Evolutionary conservation across 2,888 invertebrate species (phyloP), one percentile per base, ranked within the genome.

Genomic region (Cerastoderma edule): DNA sequence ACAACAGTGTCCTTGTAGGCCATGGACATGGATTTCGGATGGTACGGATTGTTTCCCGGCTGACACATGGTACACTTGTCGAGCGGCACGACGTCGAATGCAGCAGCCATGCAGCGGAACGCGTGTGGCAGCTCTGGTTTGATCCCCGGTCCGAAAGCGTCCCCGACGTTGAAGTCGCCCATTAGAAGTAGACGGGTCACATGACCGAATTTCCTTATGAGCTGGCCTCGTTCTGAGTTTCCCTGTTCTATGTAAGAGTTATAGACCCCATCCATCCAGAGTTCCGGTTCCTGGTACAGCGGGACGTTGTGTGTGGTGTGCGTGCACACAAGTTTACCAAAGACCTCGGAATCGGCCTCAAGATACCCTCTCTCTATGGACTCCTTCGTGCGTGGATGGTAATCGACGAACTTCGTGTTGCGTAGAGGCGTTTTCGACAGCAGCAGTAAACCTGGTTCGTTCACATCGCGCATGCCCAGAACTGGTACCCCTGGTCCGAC

Each of bases 271-370:
- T 8, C 28, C 24, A 32, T 8, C 6, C 16, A 27, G 19, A 73
- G 50, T 1, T 73, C 67, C 28, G 68, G 35, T 53, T 78, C 77
- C 13, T 30, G 30, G 33, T 78, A 78, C 13, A 54, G 10, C 27
- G 60, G 56, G 8, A 27, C 1, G 19, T 54, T 48, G 24, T 57
- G 30, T 5, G 77, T 70, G 8, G 13, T 53, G 44, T 78, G 77
- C 0, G 77, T 78, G 54, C 77, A 78, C 22, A 73, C 77, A 32
- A 78, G 54, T 63, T 73, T 78, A 19, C 77, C 77, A 24, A 78
- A 30, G 16, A 60, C 73, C 6, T 46, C 32, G 0, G 68, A 48
- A n/a, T 73, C 63, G 13, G 77, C 67, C 22, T 78, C 73, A 8
- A 78, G 35, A 33, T 72, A 78, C 0, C 77, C 77, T 30, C 77